Percentiles rank a stretch among this genome's conserved stretches.
phyloP scores from a whole-genome alignment of 2,113 vertebrate genomes.

The Salvelinus alpinus region DNA sequence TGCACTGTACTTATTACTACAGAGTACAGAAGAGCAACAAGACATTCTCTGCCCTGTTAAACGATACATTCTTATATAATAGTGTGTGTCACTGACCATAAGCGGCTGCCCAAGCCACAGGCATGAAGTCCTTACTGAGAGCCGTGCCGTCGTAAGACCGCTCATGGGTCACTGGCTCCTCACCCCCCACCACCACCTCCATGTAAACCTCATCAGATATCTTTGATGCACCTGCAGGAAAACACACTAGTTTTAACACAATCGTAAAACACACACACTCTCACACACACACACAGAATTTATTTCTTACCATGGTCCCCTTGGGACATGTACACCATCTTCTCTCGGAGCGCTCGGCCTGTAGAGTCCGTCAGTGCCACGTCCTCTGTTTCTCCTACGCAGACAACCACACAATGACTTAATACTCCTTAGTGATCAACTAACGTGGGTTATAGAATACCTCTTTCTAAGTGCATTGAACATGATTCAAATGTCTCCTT shows the following conservation, averaged over 20 bases:
- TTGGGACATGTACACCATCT: slow-evolving; percentile 98
- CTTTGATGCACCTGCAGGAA: slow-evolving; percentile 82
- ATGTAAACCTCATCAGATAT: slow-evolving; percentile 94
- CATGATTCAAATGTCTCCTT: slow-evolving; percentile 51
- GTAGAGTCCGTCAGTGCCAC: slow-evolving; percentile 85
- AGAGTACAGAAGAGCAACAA: neutral
- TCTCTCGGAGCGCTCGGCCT: slow-evolving; percentile 87
- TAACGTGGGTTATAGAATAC: neutral
- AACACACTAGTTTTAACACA: slow-evolving; percentile 14
- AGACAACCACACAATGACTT: slow-evolving; percentile 12
- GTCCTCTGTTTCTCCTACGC: slow-evolving; percentile 84
- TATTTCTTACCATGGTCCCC: slow-evolving; percentile 85
- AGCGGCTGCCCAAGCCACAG: slow-evolving; percentile 90
- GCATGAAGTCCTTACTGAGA: slow-evolving; percentile 90
- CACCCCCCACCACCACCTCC: slow-evolving; percentile 92
- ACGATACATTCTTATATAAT: neutral
- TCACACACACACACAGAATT: neutral
- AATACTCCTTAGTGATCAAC: neutral
- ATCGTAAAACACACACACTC: neutral
- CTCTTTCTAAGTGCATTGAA: neutral
- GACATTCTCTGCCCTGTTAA: neutral
- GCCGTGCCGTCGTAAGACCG: slow-evolving; percentile 83
- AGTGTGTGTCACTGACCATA: slow-evolving; percentile 75
- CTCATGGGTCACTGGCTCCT: slow-evolving; percentile 85
- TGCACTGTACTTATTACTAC: neutral